Conservation (phyloP, 2,797 vertebrate genomes). For the Darevskia nairensis region DNA sequence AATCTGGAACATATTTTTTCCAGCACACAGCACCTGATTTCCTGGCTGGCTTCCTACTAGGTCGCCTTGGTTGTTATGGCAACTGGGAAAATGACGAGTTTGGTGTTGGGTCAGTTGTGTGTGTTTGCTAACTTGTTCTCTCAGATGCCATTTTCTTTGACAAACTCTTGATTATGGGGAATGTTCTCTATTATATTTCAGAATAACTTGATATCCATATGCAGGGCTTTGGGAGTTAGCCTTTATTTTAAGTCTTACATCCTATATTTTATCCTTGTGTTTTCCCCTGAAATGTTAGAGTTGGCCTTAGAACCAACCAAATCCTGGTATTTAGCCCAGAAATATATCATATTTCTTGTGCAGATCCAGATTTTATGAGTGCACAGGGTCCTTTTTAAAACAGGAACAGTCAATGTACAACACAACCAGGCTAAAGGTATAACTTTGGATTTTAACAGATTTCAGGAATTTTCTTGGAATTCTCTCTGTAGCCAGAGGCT, state of each 20-base stretch:
- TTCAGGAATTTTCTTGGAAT: slow-evolving; percentile 70
- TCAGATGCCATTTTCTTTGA: slow-evolving; percentile 71
- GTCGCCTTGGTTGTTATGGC: slow-evolving; percentile 54
- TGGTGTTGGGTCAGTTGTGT: slow-evolving; percentile 71
- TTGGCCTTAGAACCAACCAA: slow-evolving; percentile 60
- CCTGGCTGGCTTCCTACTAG: slow-evolving; percentile 41
- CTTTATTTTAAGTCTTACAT: slow-evolving; percentile 64
- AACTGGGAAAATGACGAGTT: slow-evolving; percentile 60
- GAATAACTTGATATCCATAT: slow-evolving; percentile 64
- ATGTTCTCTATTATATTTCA: slow-evolving; percentile 66
- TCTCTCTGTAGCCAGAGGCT: slow-evolving; percentile 39
- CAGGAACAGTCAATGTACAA: slow-evolving; percentile 51
- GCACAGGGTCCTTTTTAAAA: slow-evolving; percentile 49
- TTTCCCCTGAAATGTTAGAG: slow-evolving; percentile 70
- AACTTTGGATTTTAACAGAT: slow-evolving; percentile 64
- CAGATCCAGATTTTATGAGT: slow-evolving; percentile 66
- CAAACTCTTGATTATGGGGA: slow-evolving; percentile 61
- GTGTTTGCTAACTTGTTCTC: slow-evolving; percentile 62
- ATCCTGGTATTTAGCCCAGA: slow-evolving; percentile 65
- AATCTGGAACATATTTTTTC: slow-evolving; percentile 59
- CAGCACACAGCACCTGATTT: slow-evolving; percentile 70
- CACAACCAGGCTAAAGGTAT: slow-evolving; percentile 52
- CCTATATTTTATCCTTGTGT: slow-evolving; percentile 18
- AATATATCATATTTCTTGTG: slow-evolving; percentile 62
- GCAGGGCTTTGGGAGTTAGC: slow-evolving; percentile 62